These are phyloP conservation scores for Clarias magur DNA, from an alignment of 2,113 vertebrate species.

Conservation along the genomic window DNA sequence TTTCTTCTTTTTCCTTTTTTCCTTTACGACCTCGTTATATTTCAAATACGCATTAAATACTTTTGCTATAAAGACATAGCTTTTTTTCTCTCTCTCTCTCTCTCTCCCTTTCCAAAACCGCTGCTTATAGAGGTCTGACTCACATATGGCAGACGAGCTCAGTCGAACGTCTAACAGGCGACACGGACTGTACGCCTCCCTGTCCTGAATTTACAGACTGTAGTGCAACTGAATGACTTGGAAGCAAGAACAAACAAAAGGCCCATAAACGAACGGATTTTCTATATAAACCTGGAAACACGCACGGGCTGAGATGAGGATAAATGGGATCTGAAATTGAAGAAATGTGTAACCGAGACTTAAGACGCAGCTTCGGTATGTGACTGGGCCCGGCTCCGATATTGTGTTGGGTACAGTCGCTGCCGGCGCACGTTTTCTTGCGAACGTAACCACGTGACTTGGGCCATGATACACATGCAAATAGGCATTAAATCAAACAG, in stretches of 20 bases:
- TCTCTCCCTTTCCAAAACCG: not conserved
- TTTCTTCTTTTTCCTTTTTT: not conserved
- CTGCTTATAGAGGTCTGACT: not conserved
- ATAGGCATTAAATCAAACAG: constrained; percentile 44
- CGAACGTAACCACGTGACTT: constrained; percentile 24
- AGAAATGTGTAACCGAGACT: constrained; percentile 10
- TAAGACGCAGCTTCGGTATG: not conserved
- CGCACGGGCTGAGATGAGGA: not conserved
- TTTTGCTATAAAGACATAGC: not conserved
- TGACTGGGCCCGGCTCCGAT: not conserved
- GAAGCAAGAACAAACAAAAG: constrained; percentile 22
- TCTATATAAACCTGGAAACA: constrained; percentile 4
- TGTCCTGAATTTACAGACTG: constrained; percentile 19
- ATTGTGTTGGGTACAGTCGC: not conserved
- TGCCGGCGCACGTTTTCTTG: not conserved
- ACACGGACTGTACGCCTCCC: constrained; percentile 23
- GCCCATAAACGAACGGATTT: not conserved
- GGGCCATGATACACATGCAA: constrained; percentile 51
- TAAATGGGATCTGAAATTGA: not conserved
- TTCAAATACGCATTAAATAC: not conserved
- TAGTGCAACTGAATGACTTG: not conserved
- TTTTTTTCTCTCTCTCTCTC: not conserved
- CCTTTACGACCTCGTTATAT: not conserved
- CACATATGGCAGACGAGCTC: constrained; percentile 30
- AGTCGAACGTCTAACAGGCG: constrained; percentile 24